Evolutionary conservation across 2,888 invertebrate genomes (phyloP), one percentile per base, ranked within the genome.

Genomic region (Sericinus montela): DNA sequence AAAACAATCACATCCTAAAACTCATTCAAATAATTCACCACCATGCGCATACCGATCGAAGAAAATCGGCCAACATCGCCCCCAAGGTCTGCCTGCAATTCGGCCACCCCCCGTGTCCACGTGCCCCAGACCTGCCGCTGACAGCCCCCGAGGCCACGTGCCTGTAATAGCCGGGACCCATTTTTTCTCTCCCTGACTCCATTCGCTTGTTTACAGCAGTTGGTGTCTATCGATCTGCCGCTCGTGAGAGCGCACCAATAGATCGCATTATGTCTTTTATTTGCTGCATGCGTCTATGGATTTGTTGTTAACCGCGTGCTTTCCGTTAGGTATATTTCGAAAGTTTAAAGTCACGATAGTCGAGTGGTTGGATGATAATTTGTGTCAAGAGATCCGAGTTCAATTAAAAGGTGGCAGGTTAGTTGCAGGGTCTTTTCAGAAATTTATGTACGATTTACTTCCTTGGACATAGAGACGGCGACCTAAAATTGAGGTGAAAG

Each of bases 91-190:
- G 49, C 28, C 4, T 10, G 28, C 39, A 40, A 40, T 40, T 8
- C 11, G 10, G 37, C 32, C 23, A 36, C 46, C 49, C 46, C 45
- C 51, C 47, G 56, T 57, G 48, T 63, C 76, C 84, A 80, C 85
- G 84, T 81, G 82, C 70, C 63, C 60, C 54, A 58, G 60, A 62
- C 52, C 82, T 89, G 89, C 63, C 59, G 60, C 67, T 88, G 89
- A 89, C 89, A 88, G 89, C 78, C 82, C 32, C 77, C 76, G 79
- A 63, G 85, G 87, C 6, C 88, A 86, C 88, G 88, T 88, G 88
- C 84, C 69, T 72, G 66, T 83, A 83, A 84, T 82, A 79, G 83
- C 76, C 70, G 60, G 75, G 75, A 19, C 81, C 80, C 75, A 68
- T 84, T 82, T 80, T 82, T n/a, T 19, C 19, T 19, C 19, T 71